phyloP scores from a whole-genome alignment of 2,797 vertebrate genomes.

The Syndactyla subalaris region DNA sequence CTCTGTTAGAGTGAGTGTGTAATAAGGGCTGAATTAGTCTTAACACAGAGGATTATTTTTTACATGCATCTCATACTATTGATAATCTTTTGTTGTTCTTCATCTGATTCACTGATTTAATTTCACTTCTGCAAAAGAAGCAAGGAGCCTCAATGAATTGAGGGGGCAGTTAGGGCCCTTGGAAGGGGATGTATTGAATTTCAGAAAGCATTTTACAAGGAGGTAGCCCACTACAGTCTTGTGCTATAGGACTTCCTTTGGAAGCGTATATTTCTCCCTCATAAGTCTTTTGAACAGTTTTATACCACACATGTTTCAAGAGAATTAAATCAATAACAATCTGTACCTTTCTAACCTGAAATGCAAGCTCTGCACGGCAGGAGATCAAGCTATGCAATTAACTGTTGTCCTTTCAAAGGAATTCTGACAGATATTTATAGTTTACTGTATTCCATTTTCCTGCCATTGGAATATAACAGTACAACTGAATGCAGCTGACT shows the following conservation, averaged over 20 bases:
- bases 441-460: slow-evolving; percentile 69
- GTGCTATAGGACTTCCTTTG: slow-evolving; percentile 49
- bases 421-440: slow-evolving; percentile 74
- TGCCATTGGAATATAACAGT: slow-evolving; percentile 60
- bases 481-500: slow-evolving; percentile 57
- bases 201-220: slow-evolving; percentile 35
- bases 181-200: slow-evolving; percentile 28
- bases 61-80: background rate
- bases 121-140: slow-evolving; percentile 45
- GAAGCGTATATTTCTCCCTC: slow-evolving; percentile 54
- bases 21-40: background rate
- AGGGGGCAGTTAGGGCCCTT: background rate
- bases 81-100: slow-evolving; percentile 31
- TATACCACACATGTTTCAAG: slow-evolving; percentile 70
- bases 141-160: background rate
- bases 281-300: slow-evolving; percentile 68
- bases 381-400: slow-evolving; percentile 71
- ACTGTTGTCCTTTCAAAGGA: slow-evolving; percentile 71
- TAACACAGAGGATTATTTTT: background rate
- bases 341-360: slow-evolving; percentile 69
- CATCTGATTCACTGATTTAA: slow-evolving; percentile 55
- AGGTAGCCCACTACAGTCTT: background rate
- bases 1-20: background rate
- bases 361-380: slow-evolving; percentile 66
- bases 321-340: slow-evolving; percentile 75